Conservation (phyloP, 2,113 vertebrate genomes). For the Pterocles orientalis region DNA sequence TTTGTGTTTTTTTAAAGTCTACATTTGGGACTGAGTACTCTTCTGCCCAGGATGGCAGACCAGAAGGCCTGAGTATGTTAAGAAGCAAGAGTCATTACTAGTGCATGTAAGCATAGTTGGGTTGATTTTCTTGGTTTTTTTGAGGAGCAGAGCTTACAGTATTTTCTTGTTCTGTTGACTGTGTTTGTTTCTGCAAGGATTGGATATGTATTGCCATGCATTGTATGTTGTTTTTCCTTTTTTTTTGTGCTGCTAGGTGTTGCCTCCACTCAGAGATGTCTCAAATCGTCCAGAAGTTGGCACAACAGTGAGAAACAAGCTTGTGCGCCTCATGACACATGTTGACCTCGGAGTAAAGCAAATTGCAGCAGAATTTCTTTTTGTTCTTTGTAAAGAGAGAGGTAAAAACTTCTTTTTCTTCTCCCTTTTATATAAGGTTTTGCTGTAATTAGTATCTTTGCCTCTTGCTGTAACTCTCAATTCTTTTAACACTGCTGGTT, state of each 20-base stretch:
- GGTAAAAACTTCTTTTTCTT: constrained; percentile 75
- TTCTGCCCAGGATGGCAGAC: neutral
- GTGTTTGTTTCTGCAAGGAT: neutral
- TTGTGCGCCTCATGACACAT: constrained; percentile 97
- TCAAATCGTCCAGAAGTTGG: constrained; percentile 94
- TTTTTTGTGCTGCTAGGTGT: constrained; percentile 79
- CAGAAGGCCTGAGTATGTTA: neutral
- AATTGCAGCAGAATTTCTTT: constrained; percentile 94
- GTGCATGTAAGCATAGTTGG: neutral
- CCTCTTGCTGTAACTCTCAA: neutral
- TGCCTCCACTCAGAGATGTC: constrained; percentile 93
- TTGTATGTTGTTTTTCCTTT: neutral
- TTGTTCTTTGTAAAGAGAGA: constrained; percentile 97
- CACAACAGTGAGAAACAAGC: constrained; percentile 90
- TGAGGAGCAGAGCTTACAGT: neutral
- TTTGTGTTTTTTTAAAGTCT: neutral
- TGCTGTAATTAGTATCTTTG: neutral
- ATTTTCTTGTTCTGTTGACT: neutral
- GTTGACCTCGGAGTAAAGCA: constrained; percentile 97
- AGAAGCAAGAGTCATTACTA: neutral
- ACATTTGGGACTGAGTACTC: neutral
- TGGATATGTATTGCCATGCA: neutral
- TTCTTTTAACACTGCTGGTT: neutral
- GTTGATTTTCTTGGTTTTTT: neutral
- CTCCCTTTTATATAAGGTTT: neutral